Evolutionary conservation across 2,888 invertebrate genomes (phyloP).

Genomic region (Serrognathus titanus): DNA sequence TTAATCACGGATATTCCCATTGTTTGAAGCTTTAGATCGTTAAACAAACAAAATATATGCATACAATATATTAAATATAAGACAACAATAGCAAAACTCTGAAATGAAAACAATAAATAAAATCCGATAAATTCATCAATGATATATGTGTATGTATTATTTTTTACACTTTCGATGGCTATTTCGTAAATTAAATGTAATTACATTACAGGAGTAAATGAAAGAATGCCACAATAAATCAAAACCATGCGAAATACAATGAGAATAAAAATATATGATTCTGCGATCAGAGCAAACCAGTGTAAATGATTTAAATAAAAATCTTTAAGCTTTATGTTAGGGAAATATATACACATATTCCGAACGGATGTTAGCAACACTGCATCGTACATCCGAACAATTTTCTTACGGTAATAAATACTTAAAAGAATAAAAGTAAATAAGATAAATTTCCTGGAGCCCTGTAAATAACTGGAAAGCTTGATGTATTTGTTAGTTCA

Average conservation of each 20-base stretch:
- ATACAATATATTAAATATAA: not conserved
- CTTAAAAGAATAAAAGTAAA: slow-evolving; percentile 28
- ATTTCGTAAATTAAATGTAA: slow-evolving; percentile 1
- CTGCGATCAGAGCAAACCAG: not conserved
- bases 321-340: not conserved
- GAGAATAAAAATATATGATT: not conserved
- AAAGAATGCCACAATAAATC: slow-evolving; percentile 4
- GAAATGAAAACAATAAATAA: not conserved
- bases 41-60: not conserved
- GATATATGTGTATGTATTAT: no score
- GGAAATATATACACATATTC: not conserved
- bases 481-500: slow-evolving; percentile 37
- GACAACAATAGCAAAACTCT: not conserved
- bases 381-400: slow-evolving; percentile 1
- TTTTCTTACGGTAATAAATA: slow-evolving; percentile 21
- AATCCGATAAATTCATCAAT: not conserved
- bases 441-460: slow-evolving; percentile 25
- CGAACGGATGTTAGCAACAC: not conserved
- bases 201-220: not conserved
- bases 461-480: slow-evolving; percentile 28
- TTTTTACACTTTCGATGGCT: not conserved
- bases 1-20: slow-evolving; percentile 12
- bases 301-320: slow-evolving; percentile 6
- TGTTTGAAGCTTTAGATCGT: slow-evolving; percentile 3
- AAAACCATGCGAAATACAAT: not conserved